Base-by-base conservation (phyloP, 2,797 vertebrate species). In the Melanotaenia parkinsoni region DNA sequence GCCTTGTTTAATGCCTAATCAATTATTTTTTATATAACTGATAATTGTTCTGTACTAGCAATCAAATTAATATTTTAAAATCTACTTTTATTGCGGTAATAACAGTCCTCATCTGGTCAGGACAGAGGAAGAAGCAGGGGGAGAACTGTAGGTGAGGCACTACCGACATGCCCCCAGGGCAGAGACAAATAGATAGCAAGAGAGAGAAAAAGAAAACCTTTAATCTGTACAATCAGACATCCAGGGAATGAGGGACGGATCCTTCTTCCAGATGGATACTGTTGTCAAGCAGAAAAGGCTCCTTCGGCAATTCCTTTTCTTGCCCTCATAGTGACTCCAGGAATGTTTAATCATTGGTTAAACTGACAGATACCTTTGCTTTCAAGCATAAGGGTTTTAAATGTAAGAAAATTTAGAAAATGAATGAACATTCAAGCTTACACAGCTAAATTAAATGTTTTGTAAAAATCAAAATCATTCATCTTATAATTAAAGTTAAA, bases 191-290 rank as follows among this genome's bases (percentile, higher is more conserved):
- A 67, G 82, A 73, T 18, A 37, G 33, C 35, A 45, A 43, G 47
- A 67, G 54, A 63, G 67, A 79, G 77, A 72, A 72, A 82, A 66
- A 78, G 68, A 14, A 83, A 84, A 86, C 71, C 88, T 93, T 94
- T 92, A 87, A 93, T 94, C 90, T 91, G 86, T 77, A 84, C 83
- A 84, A 88, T 86, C 82, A 90, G 81, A 85, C 72, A 85, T 85
- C 61, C 61, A 43, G 64, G 76, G 76, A 76, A 68, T 84, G 79
- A 80, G 77, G 72, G 80, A 64, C 73, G 87, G 88, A 94, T 91
- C 87, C 71, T 65, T 70, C 51, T 82, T 77, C 81, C 82, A 58
- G 63, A 71, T 85, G 83, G 84, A 84, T 67, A 70, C 73, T 76
- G 79, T 80, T 82, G 79, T 85, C 71, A 80, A 74, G 78, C 76